Conservation (phyloP, 2,113 vertebrate genomes). For the Alligator sinensis region DNA sequence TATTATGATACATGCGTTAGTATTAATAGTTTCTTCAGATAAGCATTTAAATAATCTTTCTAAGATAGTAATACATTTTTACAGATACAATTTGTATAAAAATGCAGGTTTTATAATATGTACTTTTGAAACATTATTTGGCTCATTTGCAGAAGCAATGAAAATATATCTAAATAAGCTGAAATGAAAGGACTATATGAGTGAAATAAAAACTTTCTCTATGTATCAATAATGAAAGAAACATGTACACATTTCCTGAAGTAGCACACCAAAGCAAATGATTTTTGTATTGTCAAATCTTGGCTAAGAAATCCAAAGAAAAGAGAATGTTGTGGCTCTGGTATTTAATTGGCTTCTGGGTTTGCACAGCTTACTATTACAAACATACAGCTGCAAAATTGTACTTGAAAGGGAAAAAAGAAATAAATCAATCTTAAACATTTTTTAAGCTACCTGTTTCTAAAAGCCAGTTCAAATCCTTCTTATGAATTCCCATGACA, state of each 20-base stretch:
- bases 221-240: slow-evolving; percentile 18
- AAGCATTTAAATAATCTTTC: not conserved
- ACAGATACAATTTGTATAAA: not conserved
- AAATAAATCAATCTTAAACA: not conserved
- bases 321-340: not conserved
- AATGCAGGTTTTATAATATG: not conserved
- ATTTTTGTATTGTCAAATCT: slow-evolving; percentile 6
- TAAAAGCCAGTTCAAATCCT: slow-evolving; percentile 35
- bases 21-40: not conserved
- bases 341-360: slow-evolving; percentile 1
- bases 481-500: not conserved
- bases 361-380: not conserved
- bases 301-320: slow-evolving; percentile 27
- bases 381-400: slow-evolving; percentile 8
- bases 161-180: slow-evolving; percentile 35
- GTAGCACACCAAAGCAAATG: not conserved
- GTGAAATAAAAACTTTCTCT: slow-evolving; percentile 19
- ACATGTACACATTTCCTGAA: not conserved
- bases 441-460: not conserved
- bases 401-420: not conserved
- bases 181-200: not conserved
- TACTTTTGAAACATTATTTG: not conserved
- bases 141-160: slow-evolving; percentile 25
- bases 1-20: not conserved
- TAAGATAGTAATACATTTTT: not conserved